phyloP scores from a whole-genome alignment of 2,888 invertebrate genomes.

The Dysmachus trigonus region DNA sequence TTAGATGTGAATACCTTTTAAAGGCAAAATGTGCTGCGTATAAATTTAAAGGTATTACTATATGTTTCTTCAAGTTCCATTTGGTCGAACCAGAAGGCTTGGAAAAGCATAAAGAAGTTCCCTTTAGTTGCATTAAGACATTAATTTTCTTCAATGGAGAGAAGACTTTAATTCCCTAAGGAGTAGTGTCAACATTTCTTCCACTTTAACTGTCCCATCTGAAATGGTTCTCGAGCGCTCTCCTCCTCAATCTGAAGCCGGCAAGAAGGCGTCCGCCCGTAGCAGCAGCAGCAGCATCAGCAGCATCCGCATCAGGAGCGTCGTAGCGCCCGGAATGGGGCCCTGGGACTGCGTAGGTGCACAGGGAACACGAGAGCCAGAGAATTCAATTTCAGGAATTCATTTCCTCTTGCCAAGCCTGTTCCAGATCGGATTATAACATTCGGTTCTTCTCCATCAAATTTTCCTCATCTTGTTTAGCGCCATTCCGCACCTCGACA shows the following conservation, averaged over 20 bases:
- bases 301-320: no score
- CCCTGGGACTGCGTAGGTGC: conserved; percentile 11
- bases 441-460: conserved; percentile 12
- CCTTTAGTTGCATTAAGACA: background rate
- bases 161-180: conserved; percentile 3
- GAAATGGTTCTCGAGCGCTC: background rate
- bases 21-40: background rate
- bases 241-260: background rate
- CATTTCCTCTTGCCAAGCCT: conserved; percentile 3
- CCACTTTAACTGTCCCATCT: conserved; percentile 13
- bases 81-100: background rate
- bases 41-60: no score
- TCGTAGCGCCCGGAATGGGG: no score
- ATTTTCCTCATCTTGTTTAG: conserved; percentile 1
- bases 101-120: background rate
- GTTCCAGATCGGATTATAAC: conserved; percentile 20
- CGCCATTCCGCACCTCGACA: background rate
- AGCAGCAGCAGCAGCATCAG: background rate
- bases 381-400: conserved; percentile 17
- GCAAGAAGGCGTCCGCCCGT: background rate
- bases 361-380: background rate
- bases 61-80: background rate
- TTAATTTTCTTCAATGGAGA: background rate
- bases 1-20: background rate
- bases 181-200: background rate